These are phyloP conservation scores for Perizoma flavofasciatum DNA, from an alignment of 2,888 invertebrate species.

Conservation along the genomic window DNA sequence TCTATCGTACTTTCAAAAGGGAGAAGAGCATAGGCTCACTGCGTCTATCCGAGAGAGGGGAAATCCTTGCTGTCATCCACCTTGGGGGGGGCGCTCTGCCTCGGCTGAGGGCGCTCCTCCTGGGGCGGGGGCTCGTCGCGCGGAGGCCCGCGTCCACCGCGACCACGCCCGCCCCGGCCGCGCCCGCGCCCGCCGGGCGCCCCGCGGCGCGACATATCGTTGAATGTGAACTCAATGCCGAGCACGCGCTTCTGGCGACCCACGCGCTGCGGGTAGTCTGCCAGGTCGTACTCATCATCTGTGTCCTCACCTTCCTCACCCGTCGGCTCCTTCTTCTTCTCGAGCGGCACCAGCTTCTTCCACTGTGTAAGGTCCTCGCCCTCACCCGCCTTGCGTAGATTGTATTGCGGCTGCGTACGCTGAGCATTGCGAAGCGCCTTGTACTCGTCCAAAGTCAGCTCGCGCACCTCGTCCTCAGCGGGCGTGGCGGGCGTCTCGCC, in stretches of 20 bases:
- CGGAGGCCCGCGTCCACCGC: conserved; percentile 72
- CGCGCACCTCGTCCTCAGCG: conserved; percentile 91
- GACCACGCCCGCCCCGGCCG: conserved; percentile 84
- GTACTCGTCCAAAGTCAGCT: conserved; percentile 97
- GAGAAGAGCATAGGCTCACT: conserved; percentile 73
- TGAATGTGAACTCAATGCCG: conserved; percentile 95
- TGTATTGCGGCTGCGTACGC: conserved; percentile 93
- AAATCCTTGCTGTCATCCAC: conserved; percentile 98
- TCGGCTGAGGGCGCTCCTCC: conserved; percentile 68
- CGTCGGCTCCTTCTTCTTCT: conserved; percentile 90
- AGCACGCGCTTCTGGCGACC: conserved; percentile 93
- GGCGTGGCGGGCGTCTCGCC: conserved; percentile 75
- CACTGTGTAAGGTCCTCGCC: conserved; percentile 96
- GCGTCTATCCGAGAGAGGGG: conserved; percentile 92
- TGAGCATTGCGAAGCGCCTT: conserved; percentile 92
- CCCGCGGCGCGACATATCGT: conserved; percentile 89
- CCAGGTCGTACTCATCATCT: conserved; percentile 89
- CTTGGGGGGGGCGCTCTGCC: conserved; percentile 87
- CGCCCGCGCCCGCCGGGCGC: conserved; percentile 80
- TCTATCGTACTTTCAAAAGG: conserved; percentile 76
- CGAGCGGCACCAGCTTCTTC: conserved; percentile 94
- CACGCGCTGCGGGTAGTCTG: conserved; percentile 93
- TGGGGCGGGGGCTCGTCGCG: conserved; percentile 59
- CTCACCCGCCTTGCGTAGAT: conserved; percentile 96
- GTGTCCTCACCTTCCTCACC: conserved; percentile 85